phyloP scores from a whole-genome alignment of 2,888 invertebrate species.

The Odontomyia ornata region DNA sequence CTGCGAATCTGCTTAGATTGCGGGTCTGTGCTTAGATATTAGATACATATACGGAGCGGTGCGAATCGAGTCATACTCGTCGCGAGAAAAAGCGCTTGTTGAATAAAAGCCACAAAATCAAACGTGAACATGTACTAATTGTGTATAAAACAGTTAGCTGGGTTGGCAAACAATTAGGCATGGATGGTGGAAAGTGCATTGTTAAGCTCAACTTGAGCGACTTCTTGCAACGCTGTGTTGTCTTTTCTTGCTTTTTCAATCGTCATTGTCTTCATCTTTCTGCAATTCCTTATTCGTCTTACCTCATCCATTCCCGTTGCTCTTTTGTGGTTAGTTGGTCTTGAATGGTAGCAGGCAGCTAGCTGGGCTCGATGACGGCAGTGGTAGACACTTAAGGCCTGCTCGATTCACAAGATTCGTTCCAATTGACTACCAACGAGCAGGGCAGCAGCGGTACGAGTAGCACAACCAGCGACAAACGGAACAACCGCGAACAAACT shows the following conservation, averaged over 20 bases:
- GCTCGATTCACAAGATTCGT: not conserved
- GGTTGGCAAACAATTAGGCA: constrained; percentile 23
- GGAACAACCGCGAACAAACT: constrained; percentile 15
- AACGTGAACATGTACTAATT: not conserved
- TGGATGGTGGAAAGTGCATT: constrained; percentile 40
- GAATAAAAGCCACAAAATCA: not conserved
- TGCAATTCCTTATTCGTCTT: not conserved
- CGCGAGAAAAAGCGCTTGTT: not conserved
- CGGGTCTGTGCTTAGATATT: not conserved
- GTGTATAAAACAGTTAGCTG: constrained; percentile 30
- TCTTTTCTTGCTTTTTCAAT: too few species aligned
- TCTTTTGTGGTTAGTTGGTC: constrained; percentile 22
- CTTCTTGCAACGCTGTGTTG: constrained; percentile 4
- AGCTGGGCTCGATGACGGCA: not conserved
- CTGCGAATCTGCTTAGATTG: not conserved
- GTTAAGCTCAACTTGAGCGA: constrained; percentile 13
- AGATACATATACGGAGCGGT: not conserved
- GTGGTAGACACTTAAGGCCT: too few species aligned
- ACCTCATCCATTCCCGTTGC: constrained; percentile 26
- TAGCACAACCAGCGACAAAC: not conserved
- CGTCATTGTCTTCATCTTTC: too few species aligned
- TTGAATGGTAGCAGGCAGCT: not conserved
- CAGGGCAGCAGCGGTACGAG: too few species aligned
- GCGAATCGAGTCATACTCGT: not conserved
- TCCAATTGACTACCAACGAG: not conserved